Conservation (phyloP, 1,140 invertebrate genomes). For the Scaptomyza hsui region DNA sequence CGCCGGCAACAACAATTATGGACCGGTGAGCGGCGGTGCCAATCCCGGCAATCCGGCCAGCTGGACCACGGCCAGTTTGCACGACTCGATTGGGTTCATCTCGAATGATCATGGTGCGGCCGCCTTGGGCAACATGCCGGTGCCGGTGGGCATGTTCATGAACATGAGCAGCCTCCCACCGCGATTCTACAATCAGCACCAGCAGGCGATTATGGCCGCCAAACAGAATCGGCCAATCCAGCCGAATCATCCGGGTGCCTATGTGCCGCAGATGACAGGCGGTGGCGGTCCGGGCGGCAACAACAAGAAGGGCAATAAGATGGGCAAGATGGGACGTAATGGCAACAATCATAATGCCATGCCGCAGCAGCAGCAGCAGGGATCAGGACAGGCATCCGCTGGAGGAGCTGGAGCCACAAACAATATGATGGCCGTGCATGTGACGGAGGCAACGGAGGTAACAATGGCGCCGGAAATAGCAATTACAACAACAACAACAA, state of each 20-base stretch:
- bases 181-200: conserved; percentile 93
- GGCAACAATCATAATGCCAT: neutral
- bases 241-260: conserved; percentile 9
- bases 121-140: conserved; percentile 91
- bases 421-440: neutral
- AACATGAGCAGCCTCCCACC: conserved; percentile 96
- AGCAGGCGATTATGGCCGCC: conserved; percentile 85
- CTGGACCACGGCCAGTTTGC: conserved; percentile 79
- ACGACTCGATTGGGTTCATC: conserved; percentile 97
- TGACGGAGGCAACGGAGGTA: conserved; percentile 6
- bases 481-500: neutral
- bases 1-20: conserved; percentile 8
- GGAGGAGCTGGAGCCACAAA: neutral
- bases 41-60: neutral
- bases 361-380: conserved; percentile 12
- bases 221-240: conserved; percentile 68
- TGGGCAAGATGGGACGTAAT: conserved; percentile 18
- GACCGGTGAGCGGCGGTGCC: neutral
- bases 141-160: conserved; percentile 98
- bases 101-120: conserved; percentile 93
- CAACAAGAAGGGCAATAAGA: conserved; percentile 40
- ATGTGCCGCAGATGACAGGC: conserved; percentile 18
- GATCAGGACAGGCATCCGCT: neutral
- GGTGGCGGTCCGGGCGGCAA: neutral
- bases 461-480: conserved; percentile 1